phyloP scores from a whole-genome alignment of 2,888 invertebrate genomes.

The Aphodius granarius region DNA sequence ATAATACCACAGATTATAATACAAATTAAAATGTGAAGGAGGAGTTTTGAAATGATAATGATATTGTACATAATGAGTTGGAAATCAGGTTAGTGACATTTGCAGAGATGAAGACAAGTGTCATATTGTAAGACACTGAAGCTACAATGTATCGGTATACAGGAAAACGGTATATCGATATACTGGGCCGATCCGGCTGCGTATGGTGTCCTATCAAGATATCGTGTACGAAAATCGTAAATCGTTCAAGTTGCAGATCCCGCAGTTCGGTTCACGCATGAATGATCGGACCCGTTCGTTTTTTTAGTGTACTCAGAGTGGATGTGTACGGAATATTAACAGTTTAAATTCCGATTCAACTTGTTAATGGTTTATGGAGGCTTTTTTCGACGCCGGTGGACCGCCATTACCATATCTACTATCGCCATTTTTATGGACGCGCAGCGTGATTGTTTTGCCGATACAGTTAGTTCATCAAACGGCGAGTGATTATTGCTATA shows the following conservation, averaged over 20 bases:
- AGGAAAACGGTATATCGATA: not conserved
- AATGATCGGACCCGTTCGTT: conserved; percentile 36
- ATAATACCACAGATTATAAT: no score
- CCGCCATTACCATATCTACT: conserved; percentile 7
- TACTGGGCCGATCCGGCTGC: not conserved
- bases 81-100: no score
- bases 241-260: conserved; percentile 37
- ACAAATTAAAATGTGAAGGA: no score
- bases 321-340: conserved; percentile 34
- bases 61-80: no score
- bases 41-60: no score
- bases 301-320: conserved; percentile 29
- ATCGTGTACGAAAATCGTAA: conserved; percentile 46
- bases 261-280: conserved; percentile 39
- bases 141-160: no score
- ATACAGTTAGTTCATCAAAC: not conserved
- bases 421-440: not conserved
- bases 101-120: not conserved
- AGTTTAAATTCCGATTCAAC: conserved; percentile 22
- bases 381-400: conserved; percentile 2
- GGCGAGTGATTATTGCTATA: not conserved
- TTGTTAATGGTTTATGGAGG: conserved; percentile 22
- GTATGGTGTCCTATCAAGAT: conserved; percentile 41
- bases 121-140: not conserved
- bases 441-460: not conserved